Conservation (phyloP, 2,113 vertebrate genomes). For the Perognathus longimembris region DNA sequence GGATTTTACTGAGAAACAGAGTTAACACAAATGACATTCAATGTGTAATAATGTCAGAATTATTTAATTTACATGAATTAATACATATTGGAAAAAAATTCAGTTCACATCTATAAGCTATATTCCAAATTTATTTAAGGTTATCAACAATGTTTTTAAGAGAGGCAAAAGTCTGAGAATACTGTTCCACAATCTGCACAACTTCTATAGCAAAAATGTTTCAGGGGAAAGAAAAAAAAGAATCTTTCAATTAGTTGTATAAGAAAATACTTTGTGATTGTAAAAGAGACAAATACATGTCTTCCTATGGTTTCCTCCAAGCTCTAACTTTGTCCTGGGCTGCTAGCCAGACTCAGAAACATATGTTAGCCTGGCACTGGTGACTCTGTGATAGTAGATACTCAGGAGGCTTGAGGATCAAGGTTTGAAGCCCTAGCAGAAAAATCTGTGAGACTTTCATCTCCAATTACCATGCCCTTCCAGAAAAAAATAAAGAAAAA, state of each 20-base stretch:
- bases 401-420: too few species aligned
- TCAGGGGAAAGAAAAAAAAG: not conserved
- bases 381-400: too few species aligned
- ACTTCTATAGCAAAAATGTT: not conserved
- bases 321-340: not conserved
- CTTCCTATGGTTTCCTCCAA: not conserved
- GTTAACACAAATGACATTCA: not conserved
- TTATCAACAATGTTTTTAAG: not conserved
- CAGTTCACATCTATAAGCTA: too few species aligned
- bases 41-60: not conserved
- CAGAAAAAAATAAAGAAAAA: too few species aligned
- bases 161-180: not conserved
- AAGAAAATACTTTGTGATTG: not conserved
- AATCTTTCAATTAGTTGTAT: not conserved
- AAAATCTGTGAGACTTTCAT: too few species aligned
- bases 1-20: not conserved
- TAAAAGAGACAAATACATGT: not conserved
- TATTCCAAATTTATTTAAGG: not conserved
- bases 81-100: not conserved
- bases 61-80: not conserved
- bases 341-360: not conserved
- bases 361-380: too few species aligned
- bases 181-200: not conserved
- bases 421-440: too few species aligned
- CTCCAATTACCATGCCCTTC: too few species aligned